Conservation (phyloP, 2,797 vertebrate species). For the Pangasius djambal region DNA sequence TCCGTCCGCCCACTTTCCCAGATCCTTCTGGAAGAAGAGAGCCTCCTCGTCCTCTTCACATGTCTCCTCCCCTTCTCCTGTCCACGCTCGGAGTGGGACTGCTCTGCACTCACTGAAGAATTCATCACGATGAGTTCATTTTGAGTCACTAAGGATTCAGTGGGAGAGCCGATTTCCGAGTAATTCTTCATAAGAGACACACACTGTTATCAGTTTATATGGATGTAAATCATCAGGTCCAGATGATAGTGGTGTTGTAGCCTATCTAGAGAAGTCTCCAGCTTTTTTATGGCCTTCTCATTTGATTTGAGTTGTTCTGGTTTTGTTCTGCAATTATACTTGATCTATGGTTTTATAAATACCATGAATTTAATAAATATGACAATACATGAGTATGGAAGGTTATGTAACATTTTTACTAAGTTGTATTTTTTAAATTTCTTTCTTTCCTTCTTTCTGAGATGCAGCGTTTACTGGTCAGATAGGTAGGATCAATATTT, state of each 20-base stretch:
- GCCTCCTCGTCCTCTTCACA: slow-evolving; percentile 56
- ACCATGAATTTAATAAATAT: background rate
- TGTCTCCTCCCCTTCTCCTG: slow-evolving; percentile 75
- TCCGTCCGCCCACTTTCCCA: slow-evolving; percentile 71
- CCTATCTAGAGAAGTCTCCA: background rate
- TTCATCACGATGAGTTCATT: slow-evolving; percentile 83
- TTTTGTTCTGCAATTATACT: background rate
- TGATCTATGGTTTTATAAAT: slow-evolving; percentile 8
- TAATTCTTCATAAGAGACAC: slow-evolving; percentile 18
- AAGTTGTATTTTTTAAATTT: background rate
- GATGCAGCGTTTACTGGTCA: background rate
- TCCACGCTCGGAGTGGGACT: slow-evolving; percentile 88
- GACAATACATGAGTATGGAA: background rate
- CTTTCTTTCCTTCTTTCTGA: background rate
- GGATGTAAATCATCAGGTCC: background rate
- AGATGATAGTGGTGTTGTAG: background rate
- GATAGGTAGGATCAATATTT: background rate
- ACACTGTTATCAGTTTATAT: background rate
- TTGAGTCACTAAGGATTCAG: slow-evolving; percentile 40
- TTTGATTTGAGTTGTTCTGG: background rate
- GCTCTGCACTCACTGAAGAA: slow-evolving; percentile 67
- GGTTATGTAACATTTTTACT: background rate
- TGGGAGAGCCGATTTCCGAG: slow-evolving; percentile 33
- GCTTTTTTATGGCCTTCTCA: background rate
- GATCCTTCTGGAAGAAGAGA: slow-evolving; percentile 58